Evolutionary conservation across 2,113 vertebrate species (phyloP).

Genomic region (Isurus oxyrinchus): DNA sequence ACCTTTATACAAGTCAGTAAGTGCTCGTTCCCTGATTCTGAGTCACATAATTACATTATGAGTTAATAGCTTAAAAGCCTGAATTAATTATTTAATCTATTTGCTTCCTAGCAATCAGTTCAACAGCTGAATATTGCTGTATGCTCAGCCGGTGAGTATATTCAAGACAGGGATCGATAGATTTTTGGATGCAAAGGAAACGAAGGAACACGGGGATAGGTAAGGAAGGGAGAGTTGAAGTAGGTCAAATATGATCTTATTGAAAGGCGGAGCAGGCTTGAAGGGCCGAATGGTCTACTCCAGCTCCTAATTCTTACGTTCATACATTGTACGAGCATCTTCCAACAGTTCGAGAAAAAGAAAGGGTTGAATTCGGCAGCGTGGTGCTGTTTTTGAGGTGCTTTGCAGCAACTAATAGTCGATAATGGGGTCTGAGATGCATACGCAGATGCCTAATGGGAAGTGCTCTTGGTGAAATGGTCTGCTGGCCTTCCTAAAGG

Average conservation of each 20-base stretch:
- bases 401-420: background rate
- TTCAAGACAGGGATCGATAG: background rate
- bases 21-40: background rate
- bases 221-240: too few species aligned
- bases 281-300: background rate
- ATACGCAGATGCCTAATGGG: background rate
- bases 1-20: background rate
- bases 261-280: background rate
- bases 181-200: background rate
- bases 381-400: background rate
- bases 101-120: background rate
- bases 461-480: background rate
- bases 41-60: background rate
- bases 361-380: background rate
- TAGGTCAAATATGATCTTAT: background rate
- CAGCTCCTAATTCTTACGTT: background rate
- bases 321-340: background rate
- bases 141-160: background rate
- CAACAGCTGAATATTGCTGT: background rate
- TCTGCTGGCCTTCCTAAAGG: background rate
- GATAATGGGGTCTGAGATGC: background rate
- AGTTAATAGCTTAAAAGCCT: background rate
- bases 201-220: background rate
- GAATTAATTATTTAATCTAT: slow-evolving; percentile 3
- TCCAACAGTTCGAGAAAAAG: background rate